Evolutionary conservation across 2,113 vertebrate species (phyloP), one percentile per base, ranked within the genome.

Genomic region (Hippocampus abdominalis): DNA sequence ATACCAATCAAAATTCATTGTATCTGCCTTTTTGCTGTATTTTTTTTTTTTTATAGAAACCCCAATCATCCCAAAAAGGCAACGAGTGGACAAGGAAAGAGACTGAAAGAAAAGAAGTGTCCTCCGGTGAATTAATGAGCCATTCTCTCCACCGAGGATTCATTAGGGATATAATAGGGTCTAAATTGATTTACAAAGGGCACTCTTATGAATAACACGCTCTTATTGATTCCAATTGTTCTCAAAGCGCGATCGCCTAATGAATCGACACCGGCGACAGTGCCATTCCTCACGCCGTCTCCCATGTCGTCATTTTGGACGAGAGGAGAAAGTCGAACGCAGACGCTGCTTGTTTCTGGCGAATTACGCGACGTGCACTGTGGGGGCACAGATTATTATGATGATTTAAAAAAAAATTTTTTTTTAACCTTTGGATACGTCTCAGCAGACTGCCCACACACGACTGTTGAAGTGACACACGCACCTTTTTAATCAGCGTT

Each of bases 101-200:
- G 62, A 71, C 68, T 8, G 40, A 74, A 75, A 49, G 64, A 75
- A 68, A 75, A 69, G 74, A 69, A 18, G 29, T 62, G 70, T 59
- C 65, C 66, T 82, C 60, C 11, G 23, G 75, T 76, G 71, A 88
- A 86, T 88, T 86, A 88, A 90, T 84, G 76, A 84, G 69, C 62
- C 74, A 69, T 88, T 81, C 70, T 79, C 66, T 85, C 81, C 57
- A 73, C 86, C 78, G 73, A 71, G 79, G 81, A 80, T 88, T 87
- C 82, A 88, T 87, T 79, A 80, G 75, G 62, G 63, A 78, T 84
- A 82, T 87, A 90, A 91, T 89, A 59, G 74, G 74, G 69, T 68
- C 73, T 72, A 78, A 86, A 88, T 85, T 90, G 81, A 89, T 87
- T 89, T 78, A 85, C 81, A 78, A 82, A 89, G 84, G 81, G 80